phyloP scores from a whole-genome alignment of 2,888 invertebrate genomes.

The Iselma pallidipennis region DNA sequence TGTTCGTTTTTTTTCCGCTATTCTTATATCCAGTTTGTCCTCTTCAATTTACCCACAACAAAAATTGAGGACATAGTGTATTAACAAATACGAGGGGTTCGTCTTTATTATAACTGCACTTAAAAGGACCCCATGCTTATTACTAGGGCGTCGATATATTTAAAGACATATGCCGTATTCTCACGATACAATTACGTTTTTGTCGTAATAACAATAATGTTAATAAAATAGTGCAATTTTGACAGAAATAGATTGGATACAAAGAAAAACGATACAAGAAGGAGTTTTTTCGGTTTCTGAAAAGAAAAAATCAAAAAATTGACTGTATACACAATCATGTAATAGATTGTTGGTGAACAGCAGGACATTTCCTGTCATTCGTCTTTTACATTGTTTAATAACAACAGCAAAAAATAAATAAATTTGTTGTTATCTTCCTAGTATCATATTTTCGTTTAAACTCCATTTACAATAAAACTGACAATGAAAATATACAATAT shows the following conservation, averaged over 20 bases:
- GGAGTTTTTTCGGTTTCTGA: no score
- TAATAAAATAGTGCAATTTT: not conserved
- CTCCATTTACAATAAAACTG: not conserved
- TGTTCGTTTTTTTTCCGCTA: not conserved
- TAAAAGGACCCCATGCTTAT: conserved; percentile 15
- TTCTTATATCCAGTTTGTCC: not conserved
- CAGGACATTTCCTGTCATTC: not conserved
- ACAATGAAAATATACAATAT: conserved; percentile 4
- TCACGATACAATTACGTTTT: conserved; percentile 19
- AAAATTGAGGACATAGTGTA: not conserved
- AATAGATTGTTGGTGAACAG: not conserved
- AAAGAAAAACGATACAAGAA: no score
- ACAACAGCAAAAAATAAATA: not conserved
- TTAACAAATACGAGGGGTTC: conserved; percentile 2
- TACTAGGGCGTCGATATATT: conserved; percentile 15
- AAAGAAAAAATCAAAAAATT: no score
- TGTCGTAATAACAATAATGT: not conserved
- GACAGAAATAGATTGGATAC: no score
- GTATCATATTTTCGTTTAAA: not conserved
- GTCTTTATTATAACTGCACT: conserved; percentile 18
- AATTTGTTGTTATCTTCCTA: not conserved
- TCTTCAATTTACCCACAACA: not conserved
- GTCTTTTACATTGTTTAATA: not conserved
- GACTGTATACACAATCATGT: no score
- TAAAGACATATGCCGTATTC: conserved; percentile 17